These are phyloP conservation scores for Sylvia atricapilla DNA, from an alignment of 2,113 vertebrate species.

Conservation along the genomic window DNA sequence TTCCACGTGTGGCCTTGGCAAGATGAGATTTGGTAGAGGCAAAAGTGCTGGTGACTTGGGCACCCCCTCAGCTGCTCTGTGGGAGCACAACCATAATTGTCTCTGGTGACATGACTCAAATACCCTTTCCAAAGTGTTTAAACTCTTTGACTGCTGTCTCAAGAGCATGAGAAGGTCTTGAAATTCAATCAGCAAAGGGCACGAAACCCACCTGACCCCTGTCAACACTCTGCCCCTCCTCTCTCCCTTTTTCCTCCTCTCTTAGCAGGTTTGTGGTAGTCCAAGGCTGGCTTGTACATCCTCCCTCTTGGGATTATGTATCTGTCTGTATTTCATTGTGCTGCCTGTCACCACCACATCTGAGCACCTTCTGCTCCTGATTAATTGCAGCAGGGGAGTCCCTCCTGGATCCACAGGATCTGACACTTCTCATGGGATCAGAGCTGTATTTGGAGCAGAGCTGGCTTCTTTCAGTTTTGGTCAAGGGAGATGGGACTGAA, in stretches of 20 bases:
- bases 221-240: not conserved
- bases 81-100: not conserved
- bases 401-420: not conserved
- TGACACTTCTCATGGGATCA: not conserved
- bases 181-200: conserved; percentile 17
- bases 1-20: not conserved
- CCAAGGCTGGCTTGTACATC: not conserved
- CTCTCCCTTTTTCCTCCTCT: not conserved
- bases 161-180: not conserved
- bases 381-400: not conserved
- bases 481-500: not conserved
- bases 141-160: not conserved
- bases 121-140: not conserved
- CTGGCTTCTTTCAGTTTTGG: not conserved
- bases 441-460: not conserved
- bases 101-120: not conserved
- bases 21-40: not conserved
- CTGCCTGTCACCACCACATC: conserved; percentile 15
- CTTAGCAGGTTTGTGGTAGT: not conserved
- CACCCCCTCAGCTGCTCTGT: not conserved
- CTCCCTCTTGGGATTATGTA: not conserved
- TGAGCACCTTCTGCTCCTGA: conserved; percentile 8
- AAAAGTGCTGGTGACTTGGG: not conserved
- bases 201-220: conserved; percentile 7
- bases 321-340: not conserved